Base-by-base conservation (phyloP, 2,797 vertebrate species). In the Lateolabrax maculatus region DNA sequence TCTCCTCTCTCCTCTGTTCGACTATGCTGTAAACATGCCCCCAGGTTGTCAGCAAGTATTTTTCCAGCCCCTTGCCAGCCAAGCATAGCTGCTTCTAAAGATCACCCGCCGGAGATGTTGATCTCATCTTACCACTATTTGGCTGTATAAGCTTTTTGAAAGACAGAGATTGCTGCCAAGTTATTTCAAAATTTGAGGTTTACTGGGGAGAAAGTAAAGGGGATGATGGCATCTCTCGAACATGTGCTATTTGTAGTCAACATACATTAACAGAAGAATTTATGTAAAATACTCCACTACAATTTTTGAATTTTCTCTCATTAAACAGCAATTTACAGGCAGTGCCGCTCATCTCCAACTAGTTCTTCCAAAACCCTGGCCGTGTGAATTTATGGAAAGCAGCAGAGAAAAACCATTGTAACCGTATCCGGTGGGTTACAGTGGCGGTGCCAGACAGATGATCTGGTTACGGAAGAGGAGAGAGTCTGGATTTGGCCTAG, bases 21-120 rank as follows among this genome's bases (percentile, higher is more conserved):
- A 75, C 92, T 79, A 55, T 75, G 90, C 92, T 87, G 90, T 93
- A 93, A 93, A 94, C 94, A 92, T 89, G 87, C 87, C 90, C 86
- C 78, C 89, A 90, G 91, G 91, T 92, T 94, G 94, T 95, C 94
- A 92, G 92, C 91, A 87, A 90, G 92, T 93, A 91, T 91, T 94
- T 92, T 92, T 93, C 92, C 91, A 90, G 91, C 83, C 83, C 80
- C 72, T 64, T 80, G 83, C 84, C 87, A 88, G 90, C 90, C 87
- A 77, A 86, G 89, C 91, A 93, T 90, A 92, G 92, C 92, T 91
- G 87, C 87, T 85, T 85, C 84, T 81, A 87, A 90, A 93, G 91
- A 91, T 92, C 91, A 89, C 77, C 90, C 85, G 72, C 84, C 67
- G 70, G 86, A 92, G 90, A 91, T 60, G 87, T 87, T 93, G 93